phyloP scores from a whole-genome alignment of 1,140 invertebrate species.

The Sminthurinus signatus region DNA sequence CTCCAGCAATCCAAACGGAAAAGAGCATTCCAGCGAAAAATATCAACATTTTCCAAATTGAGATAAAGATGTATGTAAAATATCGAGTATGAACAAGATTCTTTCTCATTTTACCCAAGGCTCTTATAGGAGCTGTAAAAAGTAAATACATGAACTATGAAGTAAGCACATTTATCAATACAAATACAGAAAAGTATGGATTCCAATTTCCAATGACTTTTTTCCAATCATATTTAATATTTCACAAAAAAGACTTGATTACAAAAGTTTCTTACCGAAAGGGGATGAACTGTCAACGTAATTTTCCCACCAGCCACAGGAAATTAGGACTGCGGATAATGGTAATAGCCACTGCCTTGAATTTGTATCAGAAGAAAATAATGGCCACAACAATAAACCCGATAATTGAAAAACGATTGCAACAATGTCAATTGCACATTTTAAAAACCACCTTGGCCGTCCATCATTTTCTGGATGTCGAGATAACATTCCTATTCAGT shows the following conservation, averaged over 20 bases:
- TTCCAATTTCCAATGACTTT: no score
- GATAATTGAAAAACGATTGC: slow-evolving; percentile 78
- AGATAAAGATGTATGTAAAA: slow-evolving; percentile 80
- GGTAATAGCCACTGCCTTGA: slow-evolving; percentile 76
- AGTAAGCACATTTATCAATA: no score
- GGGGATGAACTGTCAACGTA: slow-evolving; percentile 78
- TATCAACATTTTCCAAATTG: slow-evolving; percentile 76
- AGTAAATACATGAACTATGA: no score
- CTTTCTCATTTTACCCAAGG: slow-evolving; percentile 73
- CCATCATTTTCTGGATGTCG: slow-evolving; percentile 33
- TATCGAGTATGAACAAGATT: slow-evolving; percentile 72
- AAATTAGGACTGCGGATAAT: slow-evolving; percentile 71
- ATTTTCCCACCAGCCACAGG: slow-evolving; percentile 95
- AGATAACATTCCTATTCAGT: slow-evolving; percentile 34
- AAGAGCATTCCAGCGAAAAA: slow-evolving; percentile 69
- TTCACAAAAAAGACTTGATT: no score
- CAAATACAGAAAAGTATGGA: no score
- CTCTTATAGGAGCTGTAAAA: slow-evolving; percentile 64
- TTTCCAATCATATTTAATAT: no score
- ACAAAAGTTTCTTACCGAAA: slow-evolving; percentile 55
- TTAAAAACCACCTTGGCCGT: slow-evolving; percentile 35
- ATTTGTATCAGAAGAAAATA: slow-evolving; percentile 53
- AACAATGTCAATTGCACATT: slow-evolving; percentile 58
- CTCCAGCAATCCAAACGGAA: slow-evolving; percentile 65
- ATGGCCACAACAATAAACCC: slow-evolving; percentile 82